These are phyloP conservation scores for Teinopalpus imperialis DNA, from an alignment of 2,888 invertebrate genomes.

Conservation along the genomic window DNA sequence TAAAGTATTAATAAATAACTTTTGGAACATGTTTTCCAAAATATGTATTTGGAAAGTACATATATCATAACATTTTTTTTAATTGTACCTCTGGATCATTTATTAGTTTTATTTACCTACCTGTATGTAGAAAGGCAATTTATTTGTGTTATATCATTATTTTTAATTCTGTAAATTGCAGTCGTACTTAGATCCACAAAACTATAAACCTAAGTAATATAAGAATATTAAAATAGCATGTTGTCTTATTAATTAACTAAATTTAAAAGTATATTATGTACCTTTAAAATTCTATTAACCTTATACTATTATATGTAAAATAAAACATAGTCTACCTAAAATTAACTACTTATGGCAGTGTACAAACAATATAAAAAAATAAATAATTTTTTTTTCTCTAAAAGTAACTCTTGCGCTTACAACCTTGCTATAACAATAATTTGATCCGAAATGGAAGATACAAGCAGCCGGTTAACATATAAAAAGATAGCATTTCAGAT, in stretches of 20 bases:
- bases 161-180: no score
- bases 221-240: not conserved
- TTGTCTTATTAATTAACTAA: not conserved
- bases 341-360: constrained; percentile 73
- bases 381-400: constrained; percentile 67
- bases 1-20: no score
- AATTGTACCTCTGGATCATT: no score
- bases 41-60: no score
- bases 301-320: constrained; percentile 8
- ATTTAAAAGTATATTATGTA: constrained; percentile 14
- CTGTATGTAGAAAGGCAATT: no score
- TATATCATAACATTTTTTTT: no score
- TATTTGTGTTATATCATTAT: no score
- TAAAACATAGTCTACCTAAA: constrained; percentile 23
- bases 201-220: not conserved
- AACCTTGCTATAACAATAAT: not conserved
- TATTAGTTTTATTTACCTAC: no score
- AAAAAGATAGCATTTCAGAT: constrained; percentile 3
- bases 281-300: constrained; percentile 10
- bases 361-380: constrained; percentile 55
- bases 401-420: no score
- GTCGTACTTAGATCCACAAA: not conserved
- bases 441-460: not conserved
- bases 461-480: constrained; percentile 2
- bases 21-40: no score